Evolutionary conservation across 2,113 vertebrate species (phyloP), one percentile per base, ranked within the genome.

Genomic region (Hassar affinis): DNA sequence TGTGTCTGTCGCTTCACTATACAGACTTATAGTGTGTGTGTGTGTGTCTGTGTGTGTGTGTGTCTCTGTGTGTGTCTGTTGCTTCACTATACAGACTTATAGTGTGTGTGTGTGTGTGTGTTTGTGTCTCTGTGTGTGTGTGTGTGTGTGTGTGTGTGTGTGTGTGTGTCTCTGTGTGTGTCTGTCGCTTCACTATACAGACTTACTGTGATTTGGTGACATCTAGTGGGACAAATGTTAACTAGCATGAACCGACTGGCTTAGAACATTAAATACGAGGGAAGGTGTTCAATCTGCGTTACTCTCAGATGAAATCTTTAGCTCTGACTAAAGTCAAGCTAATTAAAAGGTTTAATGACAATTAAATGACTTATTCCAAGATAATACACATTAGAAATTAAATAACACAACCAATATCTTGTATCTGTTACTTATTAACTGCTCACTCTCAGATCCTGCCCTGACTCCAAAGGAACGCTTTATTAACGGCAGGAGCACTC

Each of bases 161-260:
- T n/a, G n/a, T n/a, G n/a, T n/a, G n/a, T n/a, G n/a, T n/a, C n/a
- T n/a, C n/a, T n/a, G n/a, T n/a, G n/a, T n/a, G n/a, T n/a, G n/a
- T n/a, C n/a, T n/a, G n/a, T n/a, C 12, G 42, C 45, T 7, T 14
- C 22, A 15, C 11, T 72, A 2, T 30, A 42, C 22, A 27, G 8
- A 11, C 7, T 75, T 12, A 35, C 7, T 18, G 25, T 68, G 54
- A 68, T 87, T 83, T 82, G 64, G 68, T 64, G 86, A 57, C 86
- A 84, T 82, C 86, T 87, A 85, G 86, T 87, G 86, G 80, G 3
- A 10, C 8, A 59, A 59, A 84, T 69, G 22, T 27, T 15, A 78
- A 78, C 51, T 35, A 35, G 27, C 27, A 22, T 76, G 14, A 74
- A 51, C 45, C 17, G 45, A 27, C 14, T 42, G 14, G 5, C 47